A percentile compares a stretch with the other conserved stretches of the same genome.
Conservation (phyloP, 1,140 invertebrate genomes). For the Saxidomus purpurata region DNA sequence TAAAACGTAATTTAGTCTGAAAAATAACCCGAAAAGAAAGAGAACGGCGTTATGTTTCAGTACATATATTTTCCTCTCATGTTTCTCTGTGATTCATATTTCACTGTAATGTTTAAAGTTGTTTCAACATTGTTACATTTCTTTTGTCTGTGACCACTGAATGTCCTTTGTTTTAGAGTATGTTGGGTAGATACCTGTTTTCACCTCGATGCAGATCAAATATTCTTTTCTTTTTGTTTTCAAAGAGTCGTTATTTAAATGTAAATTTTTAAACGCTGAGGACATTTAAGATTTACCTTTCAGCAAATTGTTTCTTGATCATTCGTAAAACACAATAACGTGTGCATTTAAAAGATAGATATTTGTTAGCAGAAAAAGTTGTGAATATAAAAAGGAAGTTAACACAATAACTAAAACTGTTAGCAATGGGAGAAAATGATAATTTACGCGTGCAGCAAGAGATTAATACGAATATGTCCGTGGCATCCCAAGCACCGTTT, state of each 20-base stretch:
- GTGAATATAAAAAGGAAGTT: too few relatives aligned
- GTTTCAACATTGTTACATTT: not conserved
- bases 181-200: slow-evolving; percentile 24
- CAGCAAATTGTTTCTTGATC: not conserved
- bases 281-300: not conserved
- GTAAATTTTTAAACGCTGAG: not conserved
- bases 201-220: not conserved
- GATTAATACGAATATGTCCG: slow-evolving; percentile 39
- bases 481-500: not conserved
- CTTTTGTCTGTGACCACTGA: slow-evolving; percentile 27
- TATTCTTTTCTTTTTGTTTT: slow-evolving; percentile 8
- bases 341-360: too few relatives aligned
- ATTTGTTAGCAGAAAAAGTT: too few relatives aligned
- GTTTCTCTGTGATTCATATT: not conserved
- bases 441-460: slow-evolving; percentile 33
- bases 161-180: not conserved
- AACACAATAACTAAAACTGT: too few relatives aligned
- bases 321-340: not conserved
- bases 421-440: slow-evolving; percentile 41
- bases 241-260: not conserved
- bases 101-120: too few relatives aligned
- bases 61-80: too few relatives aligned
- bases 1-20: too few relatives aligned
- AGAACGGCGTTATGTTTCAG: too few relatives aligned
- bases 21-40: too few relatives aligned